Percentiles rank a stretch among this genome's conserved stretches.
Conservation (phyloP, 2,797 vertebrate genomes). For the Setipinna tenuifilis region DNA sequence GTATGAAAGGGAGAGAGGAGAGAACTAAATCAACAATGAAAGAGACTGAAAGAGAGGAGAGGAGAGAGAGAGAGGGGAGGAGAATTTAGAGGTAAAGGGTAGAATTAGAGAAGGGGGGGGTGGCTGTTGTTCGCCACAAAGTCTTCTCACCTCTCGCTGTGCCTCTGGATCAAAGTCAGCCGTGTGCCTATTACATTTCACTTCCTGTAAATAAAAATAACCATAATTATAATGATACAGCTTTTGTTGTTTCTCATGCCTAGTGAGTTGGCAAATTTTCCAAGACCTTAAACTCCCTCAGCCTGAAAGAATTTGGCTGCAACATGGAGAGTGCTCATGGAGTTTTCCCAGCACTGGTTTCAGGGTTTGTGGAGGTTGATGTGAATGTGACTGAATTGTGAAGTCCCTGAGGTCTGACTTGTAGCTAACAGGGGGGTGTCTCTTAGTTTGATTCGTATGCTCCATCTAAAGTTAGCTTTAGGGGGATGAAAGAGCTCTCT, state of each 20-base stretch:
- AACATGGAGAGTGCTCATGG: too few species aligned
- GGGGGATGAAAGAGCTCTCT: not conserved
- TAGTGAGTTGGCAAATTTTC: not conserved
- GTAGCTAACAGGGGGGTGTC: not conserved
- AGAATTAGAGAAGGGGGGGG: not conserved
- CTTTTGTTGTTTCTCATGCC: not conserved
- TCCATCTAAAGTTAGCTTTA: not conserved
- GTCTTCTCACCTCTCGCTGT: not conserved
- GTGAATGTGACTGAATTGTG: not conserved
- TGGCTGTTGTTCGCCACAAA: not conserved
- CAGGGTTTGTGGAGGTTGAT: not conserved
- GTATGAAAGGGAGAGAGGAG: too few species aligned
- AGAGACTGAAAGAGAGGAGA: too few species aligned
- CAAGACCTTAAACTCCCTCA: not conserved
- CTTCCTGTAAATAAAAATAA: not conserved
- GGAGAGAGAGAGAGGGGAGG: too few species aligned
- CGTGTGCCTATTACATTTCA: not conserved
- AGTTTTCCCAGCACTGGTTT: not conserved
- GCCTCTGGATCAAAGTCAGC: not conserved
- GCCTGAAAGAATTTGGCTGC: not conserved
- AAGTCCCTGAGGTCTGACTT: not conserved
- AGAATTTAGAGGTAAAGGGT: too few species aligned
- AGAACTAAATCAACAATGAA: too few species aligned
- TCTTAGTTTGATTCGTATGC: too few species aligned
- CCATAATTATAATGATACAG: not conserved